Conservation (phyloP, 1,140 invertebrate genomes). For the Chelonus insularis region DNA sequence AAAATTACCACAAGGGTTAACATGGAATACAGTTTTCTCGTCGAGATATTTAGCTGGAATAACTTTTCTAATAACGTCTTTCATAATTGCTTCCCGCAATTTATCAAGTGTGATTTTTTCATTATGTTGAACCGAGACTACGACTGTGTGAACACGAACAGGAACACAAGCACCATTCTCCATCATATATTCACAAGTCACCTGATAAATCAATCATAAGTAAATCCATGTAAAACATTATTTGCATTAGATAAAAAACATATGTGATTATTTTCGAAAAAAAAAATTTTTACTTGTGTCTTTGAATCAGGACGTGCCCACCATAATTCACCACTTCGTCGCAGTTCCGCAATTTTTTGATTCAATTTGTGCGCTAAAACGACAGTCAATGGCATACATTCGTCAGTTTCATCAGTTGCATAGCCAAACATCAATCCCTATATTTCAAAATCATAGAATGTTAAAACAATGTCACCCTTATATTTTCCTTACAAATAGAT, state of each 20-base stretch:
- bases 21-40: conserved; percentile 88
- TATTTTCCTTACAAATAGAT: too few relatives aligned
- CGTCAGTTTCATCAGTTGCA: conserved; percentile 96
- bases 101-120: conserved; percentile 88
- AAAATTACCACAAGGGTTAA: conserved; percentile 96
- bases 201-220: conserved; percentile 57
- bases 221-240: neutral
- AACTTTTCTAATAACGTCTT: conserved; percentile 90
- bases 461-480: too few relatives aligned
- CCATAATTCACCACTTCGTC: conserved; percentile 85
- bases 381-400: conserved; percentile 97
- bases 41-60: conserved; percentile 94
- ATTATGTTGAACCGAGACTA: conserved; percentile 95
- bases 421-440: conserved; percentile 93
- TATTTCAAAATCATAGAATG: too few relatives aligned
- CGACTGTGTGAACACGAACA: conserved; percentile 92
- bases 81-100: conserved; percentile 82
- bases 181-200: conserved; percentile 85
- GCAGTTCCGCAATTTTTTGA: conserved; percentile 87
- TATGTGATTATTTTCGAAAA: neutral
- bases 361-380: conserved; percentile 94
- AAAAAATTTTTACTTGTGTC: conserved; percentile 77
- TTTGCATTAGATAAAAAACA: conserved; percentile 52
- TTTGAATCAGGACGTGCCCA: conserved; percentile 99
- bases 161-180: conserved; percentile 88